Conservation (phyloP, 2,113 vertebrate species). For the Rhizomys pruinosus region DNA sequence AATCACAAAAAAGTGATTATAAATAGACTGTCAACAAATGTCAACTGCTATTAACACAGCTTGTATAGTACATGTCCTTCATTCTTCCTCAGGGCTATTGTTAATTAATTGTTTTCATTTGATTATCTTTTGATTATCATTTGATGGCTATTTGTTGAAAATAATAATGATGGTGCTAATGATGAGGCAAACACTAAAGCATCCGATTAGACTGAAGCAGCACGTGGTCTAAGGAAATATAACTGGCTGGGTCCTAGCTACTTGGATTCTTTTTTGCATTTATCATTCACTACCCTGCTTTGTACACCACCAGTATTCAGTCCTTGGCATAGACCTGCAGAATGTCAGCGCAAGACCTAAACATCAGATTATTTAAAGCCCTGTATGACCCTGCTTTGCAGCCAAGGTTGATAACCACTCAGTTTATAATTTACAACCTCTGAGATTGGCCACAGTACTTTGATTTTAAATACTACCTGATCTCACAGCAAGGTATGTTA, state of each 20-base stretch:
- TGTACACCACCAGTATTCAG: not conserved
- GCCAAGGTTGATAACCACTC: not conserved
- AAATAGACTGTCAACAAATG: not conserved
- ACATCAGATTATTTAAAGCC: not conserved
- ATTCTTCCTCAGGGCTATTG: not conserved
- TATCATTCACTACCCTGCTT: not conserved
- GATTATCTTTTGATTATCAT: not conserved
- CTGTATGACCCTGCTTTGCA: not conserved
- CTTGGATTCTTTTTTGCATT: not conserved
- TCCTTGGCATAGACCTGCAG: not conserved
- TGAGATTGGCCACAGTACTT: not conserved
- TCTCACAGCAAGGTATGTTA: not conserved
- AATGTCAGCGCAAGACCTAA: not conserved
- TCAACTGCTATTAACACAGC: not conserved
- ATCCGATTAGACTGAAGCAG: not conserved
- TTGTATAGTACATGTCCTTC: not conserved
- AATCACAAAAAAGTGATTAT: no score
- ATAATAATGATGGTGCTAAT: not conserved
- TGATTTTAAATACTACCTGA: not conserved
- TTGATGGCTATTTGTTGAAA: not conserved
- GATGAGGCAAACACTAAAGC: not conserved
- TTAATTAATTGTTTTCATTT: not conserved
- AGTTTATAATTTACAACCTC: not conserved
- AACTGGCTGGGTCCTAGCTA: not conserved
- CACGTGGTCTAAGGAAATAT: not conserved